Evolutionary conservation across 2,113 vertebrate species (phyloP), one percentile per base, ranked within the genome.

Genomic region (Herpetotheres cachinnans): DNA sequence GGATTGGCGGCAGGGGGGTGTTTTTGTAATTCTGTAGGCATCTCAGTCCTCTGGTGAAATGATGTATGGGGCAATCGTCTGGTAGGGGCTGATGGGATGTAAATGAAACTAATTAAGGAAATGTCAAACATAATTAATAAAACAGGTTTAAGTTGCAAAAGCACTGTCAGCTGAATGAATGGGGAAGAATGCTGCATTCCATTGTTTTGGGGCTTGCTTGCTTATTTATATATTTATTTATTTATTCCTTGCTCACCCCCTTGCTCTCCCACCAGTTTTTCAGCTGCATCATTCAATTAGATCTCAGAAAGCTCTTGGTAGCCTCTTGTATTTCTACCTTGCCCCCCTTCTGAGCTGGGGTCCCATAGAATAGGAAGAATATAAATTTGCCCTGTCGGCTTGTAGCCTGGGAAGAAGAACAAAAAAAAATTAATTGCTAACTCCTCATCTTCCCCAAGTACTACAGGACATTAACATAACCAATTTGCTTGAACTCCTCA

Each of bases 51-150:
- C 94, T 92, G 56, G 97, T 93, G 97, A 98, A 98, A 98, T 99
- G 99, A 99, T 99, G 97, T 99, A 99, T 98, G 98, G 98, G 97
- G 98, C 98, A 98, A 98, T 99, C 97, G 97, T 99, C 98, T 98
- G 98, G 98, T 98, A 97, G 98, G 97, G 98, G 98, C 98, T 98
- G 99, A 99, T 98, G 98, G 98, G 98, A 98, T 99, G 99, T 99
- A 99, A 99, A 99, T 99, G 99, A 99, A 99, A 99, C 99, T 99
- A 99, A 99, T 99, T 99, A 99, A 99, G 99, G 99, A 99, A 99
- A 99, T 99, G 99, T 99, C 99, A 99, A 99, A 99, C 99, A 99
- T 99, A 99, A 99, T 99, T 99, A 99, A 99, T 99, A 99, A 99
- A 99, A 99, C 99, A 99, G 99, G 99, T 99, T 99, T 99, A 99